Conservation (phyloP, 2,888 invertebrate genomes). For the Napeogenes inachia region DNA sequence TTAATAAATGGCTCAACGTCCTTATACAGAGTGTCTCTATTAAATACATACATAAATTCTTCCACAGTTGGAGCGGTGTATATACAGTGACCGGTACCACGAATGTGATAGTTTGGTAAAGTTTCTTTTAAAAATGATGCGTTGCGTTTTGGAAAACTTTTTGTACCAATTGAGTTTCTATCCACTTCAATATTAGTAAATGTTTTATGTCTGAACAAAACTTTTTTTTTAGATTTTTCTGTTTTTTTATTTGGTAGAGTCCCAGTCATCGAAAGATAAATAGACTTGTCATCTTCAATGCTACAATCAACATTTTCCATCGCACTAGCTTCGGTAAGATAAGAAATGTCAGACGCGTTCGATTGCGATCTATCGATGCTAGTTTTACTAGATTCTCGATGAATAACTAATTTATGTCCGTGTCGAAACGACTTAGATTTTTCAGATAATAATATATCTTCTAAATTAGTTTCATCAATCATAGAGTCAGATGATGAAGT, state of each 20-base stretch:
- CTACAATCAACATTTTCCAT: conserved; percentile 71
- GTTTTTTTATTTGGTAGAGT: conserved; percentile 62
- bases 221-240: conserved; percentile 52
- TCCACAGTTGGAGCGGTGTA: conserved; percentile 64
- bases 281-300: conserved; percentile 52
- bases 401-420: conserved; percentile 40
- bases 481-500: conserved; percentile 64
- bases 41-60: conserved; percentile 70
- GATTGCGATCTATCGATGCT: conserved; percentile 54
- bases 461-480: conserved; percentile 68
- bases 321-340: conserved; percentile 64
- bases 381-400: conserved; percentile 44
- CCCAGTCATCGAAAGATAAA: conserved; percentile 65
- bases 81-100: conserved; percentile 71
- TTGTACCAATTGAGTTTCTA: conserved; percentile 54
- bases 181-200: conserved; percentile 70
- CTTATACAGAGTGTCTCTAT: conserved; percentile 61
- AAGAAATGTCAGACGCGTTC: conserved; percentile 57
- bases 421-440: conserved; percentile 70
- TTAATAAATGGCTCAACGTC: conserved; percentile 56
- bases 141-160: conserved; percentile 56
- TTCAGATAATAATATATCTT: conserved; percentile 67
- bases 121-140: conserved; percentile 62
- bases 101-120: conserved; percentile 64
- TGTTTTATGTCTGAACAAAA: conserved; percentile 70